These are phyloP conservation scores for Sicus ferrugineus DNA, from an alignment of 2,888 invertebrate genomes.

Conservation along the genomic window DNA sequence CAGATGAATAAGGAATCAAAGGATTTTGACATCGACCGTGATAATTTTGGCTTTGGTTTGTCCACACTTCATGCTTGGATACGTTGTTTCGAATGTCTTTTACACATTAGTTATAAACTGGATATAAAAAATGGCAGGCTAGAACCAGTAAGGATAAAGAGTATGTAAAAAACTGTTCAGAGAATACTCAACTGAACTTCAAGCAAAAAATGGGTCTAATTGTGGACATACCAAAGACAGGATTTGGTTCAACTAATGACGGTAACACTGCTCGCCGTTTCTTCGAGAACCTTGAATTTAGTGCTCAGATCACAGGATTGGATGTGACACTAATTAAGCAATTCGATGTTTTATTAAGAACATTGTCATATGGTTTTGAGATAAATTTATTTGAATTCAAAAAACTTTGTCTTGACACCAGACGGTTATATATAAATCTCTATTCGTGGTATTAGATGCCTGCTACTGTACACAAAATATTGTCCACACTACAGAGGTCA, in stretches of 20 bases:
- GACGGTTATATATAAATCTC: conserved; percentile 11
- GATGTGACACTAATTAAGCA: conserved; percentile 19
- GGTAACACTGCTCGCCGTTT: too few relatives aligned
- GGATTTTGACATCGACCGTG: background rate
- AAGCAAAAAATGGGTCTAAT: conserved; percentile 40
- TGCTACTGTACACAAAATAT: background rate
- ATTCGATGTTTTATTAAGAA: conserved; percentile 38
- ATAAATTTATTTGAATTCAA: conserved; percentile 3
- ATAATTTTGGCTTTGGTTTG: too few relatives aligned
- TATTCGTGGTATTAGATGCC: background rate
- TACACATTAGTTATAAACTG: conserved; percentile 13
- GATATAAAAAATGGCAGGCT: conserved; percentile 21
- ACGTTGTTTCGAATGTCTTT: conserved; percentile 26
- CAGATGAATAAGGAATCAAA: too few relatives aligned
- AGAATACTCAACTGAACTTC: conserved; percentile 37
- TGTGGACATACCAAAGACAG: conserved; percentile 44
- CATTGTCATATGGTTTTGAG: conserved; percentile 8
- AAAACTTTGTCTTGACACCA: conserved; percentile 12
- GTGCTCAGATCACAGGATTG: conserved; percentile 35
- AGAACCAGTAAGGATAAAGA: background rate
- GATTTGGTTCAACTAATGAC: too few relatives aligned
- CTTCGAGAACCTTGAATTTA: conserved; percentile 28
- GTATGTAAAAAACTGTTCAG: background rate
- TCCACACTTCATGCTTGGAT: conserved; percentile 16
- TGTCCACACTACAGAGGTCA: background rate